Conservation (phyloP, 2,888 invertebrate species). For the Calliphora vomitoria region DNA sequence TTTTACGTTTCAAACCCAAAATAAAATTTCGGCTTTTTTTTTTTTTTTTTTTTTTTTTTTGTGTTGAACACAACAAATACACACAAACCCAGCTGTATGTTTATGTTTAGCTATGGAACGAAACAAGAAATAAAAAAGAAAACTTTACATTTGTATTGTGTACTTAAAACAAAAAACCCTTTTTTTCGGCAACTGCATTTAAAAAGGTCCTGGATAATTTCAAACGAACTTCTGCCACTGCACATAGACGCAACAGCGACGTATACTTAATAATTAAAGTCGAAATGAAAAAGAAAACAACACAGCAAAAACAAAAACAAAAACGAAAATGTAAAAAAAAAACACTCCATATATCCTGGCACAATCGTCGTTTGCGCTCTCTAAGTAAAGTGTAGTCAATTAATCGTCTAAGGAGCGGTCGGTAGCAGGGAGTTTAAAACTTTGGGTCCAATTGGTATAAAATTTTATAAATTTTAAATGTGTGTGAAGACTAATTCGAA, state of each 20-base stretch:
- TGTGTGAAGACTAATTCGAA: too few relatives aligned
- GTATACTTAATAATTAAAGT: constrained; percentile 64
- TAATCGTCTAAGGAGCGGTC: constrained; percentile 32
- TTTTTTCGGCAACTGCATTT: constrained; percentile 53
- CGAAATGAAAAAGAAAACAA: constrained; percentile 56
- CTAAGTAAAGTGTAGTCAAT: constrained; percentile 20
- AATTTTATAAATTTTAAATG: too few relatives aligned
- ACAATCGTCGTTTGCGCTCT: constrained; percentile 22
- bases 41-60: constrained; percentile 23
- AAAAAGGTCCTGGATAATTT: constrained; percentile 49
- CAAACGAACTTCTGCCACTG: constrained; percentile 53
- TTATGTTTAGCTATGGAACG: constrained; percentile 21
- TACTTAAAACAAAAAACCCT: constrained; percentile 48
- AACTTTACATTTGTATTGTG: constrained; percentile 43
- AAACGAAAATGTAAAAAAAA: not conserved
- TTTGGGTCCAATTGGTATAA: too few relatives aligned
- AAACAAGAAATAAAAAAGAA: constrained; percentile 25
- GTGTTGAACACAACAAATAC: not conserved
- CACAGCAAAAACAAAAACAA: not conserved
- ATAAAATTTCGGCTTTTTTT: constrained; percentile 26
- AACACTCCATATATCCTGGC: constrained; percentile 43
- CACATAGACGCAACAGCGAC: constrained; percentile 43
- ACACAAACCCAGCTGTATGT: not conserved
- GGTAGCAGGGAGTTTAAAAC: too few relatives aligned
- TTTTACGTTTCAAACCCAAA: constrained; percentile 65